Base-by-base conservation (phyloP, 2,113 vertebrate species). In the Micromys minutus region DNA sequence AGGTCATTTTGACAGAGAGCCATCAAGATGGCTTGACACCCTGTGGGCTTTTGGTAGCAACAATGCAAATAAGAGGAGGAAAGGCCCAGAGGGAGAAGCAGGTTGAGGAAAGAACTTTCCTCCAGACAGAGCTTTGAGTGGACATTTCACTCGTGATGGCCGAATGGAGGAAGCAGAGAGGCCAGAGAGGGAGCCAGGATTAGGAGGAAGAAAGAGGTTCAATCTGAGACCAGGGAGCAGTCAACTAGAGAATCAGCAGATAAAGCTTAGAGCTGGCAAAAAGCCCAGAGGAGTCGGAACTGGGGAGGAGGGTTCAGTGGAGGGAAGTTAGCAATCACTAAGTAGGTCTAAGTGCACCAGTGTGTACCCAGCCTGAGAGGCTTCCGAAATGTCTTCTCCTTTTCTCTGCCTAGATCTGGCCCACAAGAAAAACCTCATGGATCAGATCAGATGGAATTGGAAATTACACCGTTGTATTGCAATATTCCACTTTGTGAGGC, bases 41-140 rank as follows among this genome's bases (percentile, higher is more conserved):
- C 22, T 1, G 16, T 39, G 55, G 24, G 34, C 52, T 85, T 94
- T 59, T 8, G 34, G 39, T 22, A 17, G 79, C 16, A 34, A 61
- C 0, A 11, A 36, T 19, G 50, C 24, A 71, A 3, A 11, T 34
- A 17, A 34, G 0, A 12, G 77, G 2, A 36, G 63, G 83, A 39
- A 74, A 81, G 13, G 21, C 8, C 36, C 3, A 17, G 26, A 55
- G n/a, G 75, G 72, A 84, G 39, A 84, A 57, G 34, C 12, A 9
- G 0, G 36, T 26, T 16, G n/a, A 52, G 36, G 45, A 1, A 31
- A 31, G 52, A 45, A 1, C 0, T 16, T 63, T 36, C 13, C 86
- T 75, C 67, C 7, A 39, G 34, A 45, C 0, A 0, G 31, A 67
- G 3, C 50, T 85, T 24, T 59, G 29, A 67, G 16, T 31, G 75